phyloP scores from a whole-genome alignment of 2,888 invertebrate genomes.

The Heliothis peltigera region DNA sequence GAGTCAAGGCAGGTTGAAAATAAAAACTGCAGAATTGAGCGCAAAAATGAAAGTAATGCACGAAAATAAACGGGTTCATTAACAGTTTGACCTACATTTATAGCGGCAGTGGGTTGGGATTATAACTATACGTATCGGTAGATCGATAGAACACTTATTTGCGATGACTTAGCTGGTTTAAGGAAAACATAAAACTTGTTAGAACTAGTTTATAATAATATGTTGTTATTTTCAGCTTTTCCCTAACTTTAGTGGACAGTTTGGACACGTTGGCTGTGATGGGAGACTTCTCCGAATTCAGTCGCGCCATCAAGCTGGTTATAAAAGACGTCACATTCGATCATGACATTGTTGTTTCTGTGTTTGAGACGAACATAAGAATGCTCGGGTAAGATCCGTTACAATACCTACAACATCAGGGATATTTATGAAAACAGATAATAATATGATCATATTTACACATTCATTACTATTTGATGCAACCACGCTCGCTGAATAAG shows the following conservation, averaged over 20 bases:
- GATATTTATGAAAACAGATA: constrained; percentile 3
- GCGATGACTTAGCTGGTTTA: not conserved
- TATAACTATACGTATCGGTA: constrained; percentile 2
- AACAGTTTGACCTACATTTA: constrained; percentile 29
- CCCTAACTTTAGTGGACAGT: constrained; percentile 98
- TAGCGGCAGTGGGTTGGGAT: not conserved
- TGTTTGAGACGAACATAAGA: constrained; percentile 99
- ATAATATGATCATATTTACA: not conserved
- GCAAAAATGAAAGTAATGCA: constrained; percentile 28
- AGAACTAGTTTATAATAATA: not conserved
- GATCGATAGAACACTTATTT: constrained; percentile 8
- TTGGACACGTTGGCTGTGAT: constrained; percentile 97
- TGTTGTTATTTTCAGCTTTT: constrained; percentile 93
- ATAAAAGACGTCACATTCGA: constrained; percentile 97
- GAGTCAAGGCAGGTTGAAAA: constrained; percentile 20
- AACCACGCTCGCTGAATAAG: not conserved
- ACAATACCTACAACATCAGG: not conserved
- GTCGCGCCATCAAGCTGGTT: constrained; percentile 95
- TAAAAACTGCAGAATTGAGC: constrained; percentile 10
- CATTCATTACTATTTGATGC: constrained; percentile 2
- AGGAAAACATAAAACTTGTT: not conserved
- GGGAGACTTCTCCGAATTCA: constrained; percentile 98
- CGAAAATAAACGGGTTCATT: constrained; percentile 3
- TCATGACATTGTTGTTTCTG: constrained; percentile 98
- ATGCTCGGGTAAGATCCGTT: constrained; percentile 96